Evolutionary conservation across 2,113 vertebrate species (phyloP).

Genomic region (Crotalus horridus): DNA sequence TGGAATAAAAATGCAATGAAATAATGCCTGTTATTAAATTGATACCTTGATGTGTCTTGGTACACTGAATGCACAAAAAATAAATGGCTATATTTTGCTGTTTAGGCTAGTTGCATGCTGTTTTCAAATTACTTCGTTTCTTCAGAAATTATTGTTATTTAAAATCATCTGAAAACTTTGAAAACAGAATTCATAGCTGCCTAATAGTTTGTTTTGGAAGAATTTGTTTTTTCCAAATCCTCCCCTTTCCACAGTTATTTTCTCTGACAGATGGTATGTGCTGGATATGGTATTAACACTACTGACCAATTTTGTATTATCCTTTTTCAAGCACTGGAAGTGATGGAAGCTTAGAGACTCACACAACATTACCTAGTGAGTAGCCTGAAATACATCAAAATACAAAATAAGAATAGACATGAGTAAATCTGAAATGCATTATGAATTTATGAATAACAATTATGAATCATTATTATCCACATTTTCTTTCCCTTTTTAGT

Average conservation of each 20-base stretch:
- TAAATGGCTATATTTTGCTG: neutral
- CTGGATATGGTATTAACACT: slow-evolving; percentile 22
- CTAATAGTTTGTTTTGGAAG: slow-evolving; percentile 10
- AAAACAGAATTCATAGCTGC: slow-evolving; percentile 20
- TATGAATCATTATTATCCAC: neutral
- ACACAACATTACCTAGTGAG: slow-evolving; percentile 91
- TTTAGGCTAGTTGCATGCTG: neutral
- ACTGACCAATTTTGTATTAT: slow-evolving; percentile 37
- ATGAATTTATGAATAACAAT: neutral
- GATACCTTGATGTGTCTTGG: neutral
- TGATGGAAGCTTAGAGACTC: slow-evolving; percentile 77
- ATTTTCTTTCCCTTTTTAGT: neutral
- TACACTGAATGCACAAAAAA: neutral
- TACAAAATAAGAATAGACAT: neutral
- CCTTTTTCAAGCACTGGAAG: slow-evolving; percentile 80
- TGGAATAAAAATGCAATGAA: neutral
- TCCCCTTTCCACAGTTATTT: neutral
- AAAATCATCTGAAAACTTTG: slow-evolving; percentile 24
- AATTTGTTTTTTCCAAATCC: neutral
- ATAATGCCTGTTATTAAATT: neutral
- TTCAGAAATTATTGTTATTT: neutral
- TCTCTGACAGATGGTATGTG: slow-evolving; percentile 26
- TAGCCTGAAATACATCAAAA: slow-evolving; percentile 30
- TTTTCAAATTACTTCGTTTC: neutral
- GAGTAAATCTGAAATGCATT: neutral